These are phyloP conservation scores for Sesia bembeciformis DNA, from an alignment of 2,888 invertebrate genomes.

Conservation along the genomic window DNA sequence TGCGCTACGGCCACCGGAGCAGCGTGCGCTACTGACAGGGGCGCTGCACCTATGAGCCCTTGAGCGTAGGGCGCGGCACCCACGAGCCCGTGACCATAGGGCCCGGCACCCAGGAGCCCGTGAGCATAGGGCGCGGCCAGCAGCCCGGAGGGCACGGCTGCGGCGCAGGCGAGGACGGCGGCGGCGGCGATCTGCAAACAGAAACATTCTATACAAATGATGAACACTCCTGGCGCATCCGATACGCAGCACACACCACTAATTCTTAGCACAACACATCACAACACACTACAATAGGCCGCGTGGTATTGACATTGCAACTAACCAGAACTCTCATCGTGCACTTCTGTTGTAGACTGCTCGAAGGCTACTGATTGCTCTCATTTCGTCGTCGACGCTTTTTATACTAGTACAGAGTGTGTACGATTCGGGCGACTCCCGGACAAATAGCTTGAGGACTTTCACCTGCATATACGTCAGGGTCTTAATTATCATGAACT, in stretches of 20 bases:
- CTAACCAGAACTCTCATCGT: constrained; percentile 72
- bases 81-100: constrained; percentile 15
- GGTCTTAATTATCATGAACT: neutral
- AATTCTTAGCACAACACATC: constrained; percentile 5
- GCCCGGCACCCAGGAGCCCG: constrained; percentile 32
- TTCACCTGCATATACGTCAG: neutral
- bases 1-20: constrained; percentile 32
- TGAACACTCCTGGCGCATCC: neutral
- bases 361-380: constrained; percentile 70
- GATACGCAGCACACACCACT: constrained; percentile 1
- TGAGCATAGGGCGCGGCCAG: constrained; percentile 45
- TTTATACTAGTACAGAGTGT: constrained; percentile 49
- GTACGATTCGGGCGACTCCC: constrained; percentile 52
- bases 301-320: constrained; percentile 15
- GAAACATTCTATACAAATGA: constrained; percentile 17
- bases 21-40: constrained; percentile 21
- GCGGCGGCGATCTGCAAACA: constrained; percentile 67
- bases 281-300: constrained; percentile 8
- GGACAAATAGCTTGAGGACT: constrained; percentile 30
- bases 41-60: constrained; percentile 15
- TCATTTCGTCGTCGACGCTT: constrained; percentile 47
- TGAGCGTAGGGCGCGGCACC: constrained; percentile 14
- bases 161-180: constrained; percentile 37
- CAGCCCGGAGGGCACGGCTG: constrained; percentile 14
- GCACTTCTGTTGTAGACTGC: constrained; percentile 73